phyloP scores from a whole-genome alignment of 2,113 vertebrate genomes.

The Mobula birostris region DNA sequence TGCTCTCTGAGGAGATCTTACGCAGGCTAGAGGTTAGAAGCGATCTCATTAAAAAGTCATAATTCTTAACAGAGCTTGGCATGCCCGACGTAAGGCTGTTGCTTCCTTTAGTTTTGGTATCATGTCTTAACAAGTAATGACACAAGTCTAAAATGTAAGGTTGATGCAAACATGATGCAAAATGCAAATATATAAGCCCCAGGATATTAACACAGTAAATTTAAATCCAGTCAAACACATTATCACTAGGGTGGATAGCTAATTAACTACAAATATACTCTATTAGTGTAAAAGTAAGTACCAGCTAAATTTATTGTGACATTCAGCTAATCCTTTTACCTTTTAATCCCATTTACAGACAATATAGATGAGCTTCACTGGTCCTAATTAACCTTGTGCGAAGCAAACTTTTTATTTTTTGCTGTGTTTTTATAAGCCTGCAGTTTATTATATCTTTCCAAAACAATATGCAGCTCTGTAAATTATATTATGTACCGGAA shows the following conservation, averaged over 20 bases:
- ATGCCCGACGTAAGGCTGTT: no score
- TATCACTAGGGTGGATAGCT: not conserved
- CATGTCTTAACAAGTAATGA: no score
- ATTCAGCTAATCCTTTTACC: not conserved
- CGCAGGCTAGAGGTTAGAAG: no score
- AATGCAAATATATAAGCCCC: not conserved
- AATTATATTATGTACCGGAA: not conserved
- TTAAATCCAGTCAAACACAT: not conserved
- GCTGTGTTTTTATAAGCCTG: not conserved
- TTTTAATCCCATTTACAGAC: not conserved
- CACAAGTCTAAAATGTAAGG: no score
- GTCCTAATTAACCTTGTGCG: not conserved
- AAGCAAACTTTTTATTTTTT: not conserved
- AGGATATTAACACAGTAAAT: not conserved
- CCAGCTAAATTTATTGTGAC: constrained; percentile 9
- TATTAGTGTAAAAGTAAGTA: not conserved
- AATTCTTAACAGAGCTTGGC: no score
- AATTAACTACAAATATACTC: constrained; percentile 9
- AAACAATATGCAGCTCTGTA: not conserved
- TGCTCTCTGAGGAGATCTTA: no score
- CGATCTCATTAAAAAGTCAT: no score
- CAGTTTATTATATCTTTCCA: not conserved
- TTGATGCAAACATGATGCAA: not conserved
- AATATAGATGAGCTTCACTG: not conserved
- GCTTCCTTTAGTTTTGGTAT: no score